Evolutionary conservation across 2,888 invertebrate genomes (phyloP).

Genomic region (Acrocyrtus sp.): DNA sequence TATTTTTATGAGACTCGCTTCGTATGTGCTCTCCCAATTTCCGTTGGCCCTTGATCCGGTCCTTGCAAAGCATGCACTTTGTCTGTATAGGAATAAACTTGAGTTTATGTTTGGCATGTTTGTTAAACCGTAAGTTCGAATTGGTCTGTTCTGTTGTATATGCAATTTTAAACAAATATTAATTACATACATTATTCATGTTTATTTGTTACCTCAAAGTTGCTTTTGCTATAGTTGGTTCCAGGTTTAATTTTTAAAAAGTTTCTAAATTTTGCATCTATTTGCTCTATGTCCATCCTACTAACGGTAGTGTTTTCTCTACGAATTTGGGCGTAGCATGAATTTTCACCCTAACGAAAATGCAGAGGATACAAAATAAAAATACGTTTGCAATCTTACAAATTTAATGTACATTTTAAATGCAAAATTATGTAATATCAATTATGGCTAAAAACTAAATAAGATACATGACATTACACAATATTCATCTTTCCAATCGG

Average conservation of each 20-base stretch:
- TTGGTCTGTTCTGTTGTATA: too few species aligned
- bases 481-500: constrained; percentile 47
- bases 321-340: constrained; percentile 21
- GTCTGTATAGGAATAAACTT: too few species aligned
- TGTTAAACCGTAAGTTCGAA: too few species aligned
- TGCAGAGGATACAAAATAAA: too few species aligned
- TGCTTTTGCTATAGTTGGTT: constrained; percentile 41
- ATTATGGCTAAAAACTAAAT: background rate
- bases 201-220: constrained; percentile 49
- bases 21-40: constrained; percentile 47
- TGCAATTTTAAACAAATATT: too few species aligned
- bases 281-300: background rate
- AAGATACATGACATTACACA: too few species aligned
- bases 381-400: too few species aligned
- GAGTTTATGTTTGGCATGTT: too few species aligned
- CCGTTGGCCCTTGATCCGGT: constrained; percentile 27
- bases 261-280: constrained; percentile 24
- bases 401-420: too few species aligned
- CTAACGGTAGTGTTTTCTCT: too few species aligned
- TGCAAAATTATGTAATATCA: background rate
- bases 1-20: constrained; percentile 40
- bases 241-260: constrained; percentile 35
- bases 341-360: too few species aligned
- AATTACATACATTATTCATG: too few species aligned
- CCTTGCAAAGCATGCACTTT: constrained; percentile 41